Conservation (phyloP, 2,888 invertebrate species). For the Eupeodes latifasciatus region DNA sequence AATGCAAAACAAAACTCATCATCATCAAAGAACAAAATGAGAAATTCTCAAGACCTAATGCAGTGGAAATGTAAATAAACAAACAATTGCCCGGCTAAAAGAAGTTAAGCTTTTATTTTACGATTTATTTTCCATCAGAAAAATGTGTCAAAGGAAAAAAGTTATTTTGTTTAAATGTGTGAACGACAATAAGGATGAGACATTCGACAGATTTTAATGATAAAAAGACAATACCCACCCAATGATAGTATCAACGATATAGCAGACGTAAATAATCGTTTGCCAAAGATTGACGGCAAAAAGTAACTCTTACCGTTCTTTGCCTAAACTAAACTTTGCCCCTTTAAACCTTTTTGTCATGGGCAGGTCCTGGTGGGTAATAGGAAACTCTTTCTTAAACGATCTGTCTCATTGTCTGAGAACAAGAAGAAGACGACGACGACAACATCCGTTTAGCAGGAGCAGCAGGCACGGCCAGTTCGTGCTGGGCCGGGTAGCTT, state of each 20-base stretch:
- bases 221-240: slow-evolving; percentile 24
- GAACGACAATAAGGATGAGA: background rate
- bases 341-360: no score
- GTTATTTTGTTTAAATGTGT: slow-evolving; percentile 4
- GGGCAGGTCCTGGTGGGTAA: background rate
- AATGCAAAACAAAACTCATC: background rate
- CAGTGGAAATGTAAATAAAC: slow-evolving; percentile 42
- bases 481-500: background rate
- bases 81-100: background rate
- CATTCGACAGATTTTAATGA: background rate
- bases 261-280: slow-evolving; percentile 23
- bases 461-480: no score
- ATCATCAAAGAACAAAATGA: background rate
- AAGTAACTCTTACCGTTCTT: slow-evolving; percentile 1
- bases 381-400: slow-evolving; percentile 11
- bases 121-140: slow-evolving; percentile 16
- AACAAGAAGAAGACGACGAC: background rate
- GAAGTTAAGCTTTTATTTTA: slow-evolving; percentile 18
- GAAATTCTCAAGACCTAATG: slow-evolving; percentile 39
- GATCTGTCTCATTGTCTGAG: slow-evolving; percentile 5
- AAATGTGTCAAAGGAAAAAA: background rate
- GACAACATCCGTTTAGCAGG: slow-evolving; percentile 11
- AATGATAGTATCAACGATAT: background rate
- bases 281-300: slow-evolving; percentile 27
- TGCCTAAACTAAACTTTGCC: background rate